Evolutionary conservation across 2,797 vertebrate species (phyloP).

Genomic region (Paratrypauchen microcephalus): DNA sequence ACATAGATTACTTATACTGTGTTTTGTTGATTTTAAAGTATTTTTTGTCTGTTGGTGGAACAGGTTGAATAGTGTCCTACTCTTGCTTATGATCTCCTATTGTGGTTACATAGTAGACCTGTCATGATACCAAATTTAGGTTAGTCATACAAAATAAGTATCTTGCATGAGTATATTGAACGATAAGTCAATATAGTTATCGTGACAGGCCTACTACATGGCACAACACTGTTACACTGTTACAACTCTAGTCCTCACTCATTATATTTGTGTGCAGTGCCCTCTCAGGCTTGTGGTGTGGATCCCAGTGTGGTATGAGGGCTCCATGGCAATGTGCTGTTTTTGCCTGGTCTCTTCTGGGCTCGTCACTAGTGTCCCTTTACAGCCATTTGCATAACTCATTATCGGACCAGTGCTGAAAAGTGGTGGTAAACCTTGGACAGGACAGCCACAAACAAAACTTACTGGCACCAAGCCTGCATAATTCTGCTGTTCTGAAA

Average conservation of each 20-base stretch:
- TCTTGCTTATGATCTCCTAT: too few relatives aligned
- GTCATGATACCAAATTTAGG: too few relatives aligned
- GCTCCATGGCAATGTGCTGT: slow-evolving; percentile 48
- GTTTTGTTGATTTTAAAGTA: too few relatives aligned
- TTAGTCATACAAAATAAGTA: too few relatives aligned
- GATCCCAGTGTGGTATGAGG: slow-evolving; percentile 29
- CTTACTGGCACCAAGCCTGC: not conserved
- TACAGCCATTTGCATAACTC: slow-evolving; percentile 65
- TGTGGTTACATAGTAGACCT: too few relatives aligned
- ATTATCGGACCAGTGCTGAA: slow-evolving; percentile 39
- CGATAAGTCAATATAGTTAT: too few relatives aligned
- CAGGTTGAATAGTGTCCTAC: too few relatives aligned
- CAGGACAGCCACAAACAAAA: slow-evolving; percentile 13
- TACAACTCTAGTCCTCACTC: not conserved
- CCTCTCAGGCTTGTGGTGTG: not conserved
- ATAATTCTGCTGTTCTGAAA: not conserved
- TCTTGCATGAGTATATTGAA: too few relatives aligned
- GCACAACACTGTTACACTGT: not conserved
- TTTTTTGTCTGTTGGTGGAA: too few relatives aligned
- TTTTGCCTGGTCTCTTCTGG: slow-evolving; percentile 41
- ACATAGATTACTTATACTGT: too few relatives aligned
- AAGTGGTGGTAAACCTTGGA: not conserved
- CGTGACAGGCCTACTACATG: not conserved
- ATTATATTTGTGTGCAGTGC: not conserved
- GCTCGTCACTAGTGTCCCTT: slow-evolving; percentile 55